Base-by-base conservation (phyloP, 1,140 invertebrate genomes). In the Octopus sinensis region DNA sequence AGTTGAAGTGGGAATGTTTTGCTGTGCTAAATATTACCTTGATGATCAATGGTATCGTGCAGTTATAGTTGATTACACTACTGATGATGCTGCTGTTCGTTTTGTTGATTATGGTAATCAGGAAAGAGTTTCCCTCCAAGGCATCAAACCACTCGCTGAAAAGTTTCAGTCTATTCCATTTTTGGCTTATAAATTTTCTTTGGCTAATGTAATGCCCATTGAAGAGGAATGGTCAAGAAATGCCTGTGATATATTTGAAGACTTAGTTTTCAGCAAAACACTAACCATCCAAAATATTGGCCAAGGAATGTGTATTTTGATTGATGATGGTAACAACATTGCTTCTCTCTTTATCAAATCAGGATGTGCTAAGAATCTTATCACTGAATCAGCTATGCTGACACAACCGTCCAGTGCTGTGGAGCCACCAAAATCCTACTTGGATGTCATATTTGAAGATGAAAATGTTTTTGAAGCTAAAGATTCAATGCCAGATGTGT, bases 11-110 rank as follows among this genome's bases (percentile, higher is more conserved):
- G 93, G 93, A 7, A 92, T 93, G 1, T 85, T 94, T 1, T 96
- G 95, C 85, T 92, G 94, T 71, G 95, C 94, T 0, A 92, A 93
- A 81, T 96, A 94, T 86, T 93, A 93, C 0, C 93, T 94, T 6
- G 94, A 96, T 87, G 93, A 94, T 62, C 86, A 90, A 2, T 97
- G 95, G 95, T 96, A 96, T 86, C 91, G 96, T 82, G 95, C 95
- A 1, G 92, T 93, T 84, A 93, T 96, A 17, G 89, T 95, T 0
- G 93, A 94, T 84, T 91, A 92, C 12, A 94, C 93, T 78, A 83
- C 86, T 6, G 93, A 94, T n/a, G 82, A 73, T 91, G 94, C 94
- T 0, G 90, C 95, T 68, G 89, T 93, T 80, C 88, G 89, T 78
- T 91, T 93, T 87, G 90, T 93, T 86, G 92, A 93, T 87, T 92